Percentiles rank a stretch among this genome's conserved stretches.
Evolutionary conservation across 2,113 vertebrate genomes (phyloP).

Genomic region (Rhinopomastus cyanomelas): DNA sequence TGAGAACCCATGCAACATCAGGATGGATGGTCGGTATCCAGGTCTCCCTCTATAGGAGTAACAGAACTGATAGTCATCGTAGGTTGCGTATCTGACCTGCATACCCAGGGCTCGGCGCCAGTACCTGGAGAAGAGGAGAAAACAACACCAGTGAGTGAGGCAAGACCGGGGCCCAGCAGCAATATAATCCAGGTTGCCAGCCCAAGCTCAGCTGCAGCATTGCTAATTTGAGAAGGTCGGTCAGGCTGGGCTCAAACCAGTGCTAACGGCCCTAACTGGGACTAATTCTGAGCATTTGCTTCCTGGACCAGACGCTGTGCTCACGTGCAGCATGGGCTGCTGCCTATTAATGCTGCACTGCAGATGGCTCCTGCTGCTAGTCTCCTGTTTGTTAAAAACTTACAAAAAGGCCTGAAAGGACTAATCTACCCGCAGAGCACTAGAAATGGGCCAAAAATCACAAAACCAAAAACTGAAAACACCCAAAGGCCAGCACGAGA

Average conservation of each 20-base stretch:
- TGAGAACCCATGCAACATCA: constrained; percentile 95
- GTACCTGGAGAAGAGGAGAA: constrained; percentile 74
- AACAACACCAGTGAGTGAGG: neutral
- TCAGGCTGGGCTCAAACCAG: neutral
- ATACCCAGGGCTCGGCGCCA: constrained; percentile 85
- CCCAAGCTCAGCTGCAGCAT: neutral
- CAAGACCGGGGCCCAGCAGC: neutral
- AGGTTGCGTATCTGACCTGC: constrained; percentile 76
- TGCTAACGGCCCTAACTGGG: neutral
- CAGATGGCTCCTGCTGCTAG: neutral
- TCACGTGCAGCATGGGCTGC: neutral
- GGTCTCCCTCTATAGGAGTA: constrained; percentile 86
- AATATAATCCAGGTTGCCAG: neutral
- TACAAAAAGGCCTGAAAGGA: neutral
- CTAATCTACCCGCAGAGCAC: neutral
- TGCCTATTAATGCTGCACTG: neutral
- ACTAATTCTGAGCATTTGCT: neutral
- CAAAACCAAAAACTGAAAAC: neutral
- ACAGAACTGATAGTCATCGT: constrained; percentile 88
- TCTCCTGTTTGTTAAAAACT: neutral
- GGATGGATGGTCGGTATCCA: constrained; percentile 79
- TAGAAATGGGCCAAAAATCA: neutral
- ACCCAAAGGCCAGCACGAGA: neutral
- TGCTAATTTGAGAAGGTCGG: neutral
- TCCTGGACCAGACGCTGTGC: neutral